phyloP scores from a whole-genome alignment of 2,888 invertebrate genomes.

The Platycnemis pennipes region DNA sequence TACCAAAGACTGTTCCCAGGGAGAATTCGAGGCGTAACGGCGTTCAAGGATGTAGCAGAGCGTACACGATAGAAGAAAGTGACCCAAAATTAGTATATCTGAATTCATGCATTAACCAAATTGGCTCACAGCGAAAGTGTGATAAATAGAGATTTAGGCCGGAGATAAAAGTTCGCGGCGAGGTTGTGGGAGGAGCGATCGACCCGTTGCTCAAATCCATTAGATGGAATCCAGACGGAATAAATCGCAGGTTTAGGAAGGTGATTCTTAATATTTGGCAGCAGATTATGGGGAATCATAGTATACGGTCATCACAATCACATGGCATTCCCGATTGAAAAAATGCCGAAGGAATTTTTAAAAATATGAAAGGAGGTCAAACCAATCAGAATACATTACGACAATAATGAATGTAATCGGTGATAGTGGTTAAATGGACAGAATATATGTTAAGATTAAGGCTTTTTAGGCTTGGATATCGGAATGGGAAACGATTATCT shows the following conservation, averaged over 20 bases:
- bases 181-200: neutral
- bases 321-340: neutral
- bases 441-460: too few relatives aligned
- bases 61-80: neutral
- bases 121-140: constrained; percentile 10
- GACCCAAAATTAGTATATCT: neutral
- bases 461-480: too few relatives aligned
- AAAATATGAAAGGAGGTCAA: too few relatives aligned
- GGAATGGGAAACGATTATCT: too few relatives aligned
- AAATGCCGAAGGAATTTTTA: neutral
- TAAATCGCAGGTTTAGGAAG: neutral
- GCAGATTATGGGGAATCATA: neutral
- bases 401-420: too few relatives aligned
- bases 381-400: too few relatives aligned
- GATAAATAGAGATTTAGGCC: neutral
- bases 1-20: neutral
- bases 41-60: neutral
- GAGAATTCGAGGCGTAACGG: neutral
- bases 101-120: neutral
- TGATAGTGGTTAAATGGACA: too few relatives aligned
- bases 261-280: neutral
- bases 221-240: neutral
- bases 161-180: neutral
- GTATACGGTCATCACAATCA: neutral
- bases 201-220: neutral